Evolutionary conservation across 2,888 invertebrate species (phyloP), one percentile per base, ranked within the genome.

Genomic region (Brachyptera risi): DNA sequence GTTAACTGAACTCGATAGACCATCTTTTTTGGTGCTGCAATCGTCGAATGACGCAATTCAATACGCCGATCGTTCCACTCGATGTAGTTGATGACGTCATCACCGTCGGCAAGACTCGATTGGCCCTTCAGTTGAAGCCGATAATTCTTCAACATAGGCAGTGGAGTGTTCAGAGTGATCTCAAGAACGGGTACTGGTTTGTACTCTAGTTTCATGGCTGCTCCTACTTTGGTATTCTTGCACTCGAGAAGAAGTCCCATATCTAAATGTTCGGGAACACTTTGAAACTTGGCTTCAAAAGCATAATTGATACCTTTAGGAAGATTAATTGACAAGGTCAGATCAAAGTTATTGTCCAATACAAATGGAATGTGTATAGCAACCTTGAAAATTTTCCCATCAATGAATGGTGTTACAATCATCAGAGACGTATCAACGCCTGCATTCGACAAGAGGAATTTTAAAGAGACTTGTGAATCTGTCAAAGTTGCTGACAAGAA

Each of bases 31-130:
- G 63, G 54, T 31, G 66, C 68, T 37, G 60, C 58, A 4, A 63
- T 49, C 17, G 67, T 23, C 21, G 66, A 65, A 24, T 68, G 66
- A 5, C 56, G 63, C 17, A 70, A 63, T 35, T 68, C 68, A 13
- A 69, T 65, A 37, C 66, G 59, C 60, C 69, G 35, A 2, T 67
- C 65, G 56, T 70, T 69, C 51, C 68, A 65, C 26, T 66, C 66
- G 1, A 66, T 65, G 47, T 61, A 59, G 17, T 64, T 61, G 37
- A 61, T 57, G 0, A 67, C 26, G 37, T 67, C 65, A 7, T 63
- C 63, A 44, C 65, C 65, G 11, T 58, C 63, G 44, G 65, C 60
- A 56, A 66, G 61, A 23, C 47, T 61, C 11, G 40, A 37, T 15
- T 67, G 63, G 9, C 66, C 66, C 31, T 66, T 63, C n/a, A 68